These are phyloP conservation scores for Echinometra lucunter DNA, from an alignment of 53 echinoderm and acorn worm species.

Conservation along the genomic window DNA sequence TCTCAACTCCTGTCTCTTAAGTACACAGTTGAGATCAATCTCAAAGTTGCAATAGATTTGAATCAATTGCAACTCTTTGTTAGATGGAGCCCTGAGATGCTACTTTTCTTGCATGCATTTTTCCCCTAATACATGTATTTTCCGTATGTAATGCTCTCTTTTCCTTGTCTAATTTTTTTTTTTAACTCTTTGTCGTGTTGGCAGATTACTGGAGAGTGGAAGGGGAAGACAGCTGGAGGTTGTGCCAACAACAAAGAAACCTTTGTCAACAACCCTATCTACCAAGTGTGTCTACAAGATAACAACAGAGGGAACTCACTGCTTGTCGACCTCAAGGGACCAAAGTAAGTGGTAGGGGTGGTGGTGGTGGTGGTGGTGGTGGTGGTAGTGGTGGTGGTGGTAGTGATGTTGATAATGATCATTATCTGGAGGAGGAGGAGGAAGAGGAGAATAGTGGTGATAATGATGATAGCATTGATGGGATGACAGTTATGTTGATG, in stretches of 20 bases:
- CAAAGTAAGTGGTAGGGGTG: conserved; percentile 76
- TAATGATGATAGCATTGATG: not conserved
- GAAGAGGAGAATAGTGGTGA: not conserved
- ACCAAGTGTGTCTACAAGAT: conserved; percentile 89
- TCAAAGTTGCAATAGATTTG: too few species aligned
- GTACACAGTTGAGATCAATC: too few species aligned
- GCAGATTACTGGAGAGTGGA: conserved; percentile 97
- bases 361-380: too few species aligned
- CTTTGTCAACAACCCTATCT: conserved; percentile 88
- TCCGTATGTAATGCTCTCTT: not conserved
- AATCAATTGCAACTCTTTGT: too few species aligned
- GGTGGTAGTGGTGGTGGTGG: not conserved
- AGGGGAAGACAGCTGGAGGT: conserved; percentile 91
- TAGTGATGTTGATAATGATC: not conserved
- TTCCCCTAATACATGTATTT: too few species aligned
- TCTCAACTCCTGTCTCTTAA: too few species aligned
- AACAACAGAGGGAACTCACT: conserved; percentile 81
- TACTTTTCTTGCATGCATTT: too few species aligned
- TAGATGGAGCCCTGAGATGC: too few species aligned
- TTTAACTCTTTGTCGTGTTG: not conserved
- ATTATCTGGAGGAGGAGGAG: not conserved
- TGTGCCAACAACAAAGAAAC: conserved; percentile 87
- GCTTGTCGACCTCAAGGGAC: conserved; percentile 96
- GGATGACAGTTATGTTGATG: not conserved
- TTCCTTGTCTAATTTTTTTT: not conserved